A percentile compares a stretch with the other conserved stretches of the same genome.
phyloP scores from a whole-genome alignment of 1,140 invertebrate genomes.

The Drosophila sturtevanti region DNA sequence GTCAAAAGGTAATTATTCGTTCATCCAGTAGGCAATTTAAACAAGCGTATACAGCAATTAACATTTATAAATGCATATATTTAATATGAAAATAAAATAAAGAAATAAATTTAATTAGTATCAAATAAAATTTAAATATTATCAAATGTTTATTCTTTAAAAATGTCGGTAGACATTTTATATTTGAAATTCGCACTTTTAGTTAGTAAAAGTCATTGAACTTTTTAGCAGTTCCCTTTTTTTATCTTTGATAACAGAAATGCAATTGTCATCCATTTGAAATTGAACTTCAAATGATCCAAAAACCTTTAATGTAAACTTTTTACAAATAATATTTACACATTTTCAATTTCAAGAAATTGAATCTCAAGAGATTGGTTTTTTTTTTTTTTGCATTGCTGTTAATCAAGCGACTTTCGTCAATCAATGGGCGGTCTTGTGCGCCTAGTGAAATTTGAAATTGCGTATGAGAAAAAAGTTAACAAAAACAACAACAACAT shows the following conservation, averaged over 20 bases:
- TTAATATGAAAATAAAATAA: conserved; percentile 71
- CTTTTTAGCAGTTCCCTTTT: neutral
- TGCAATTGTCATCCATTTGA: neutral
- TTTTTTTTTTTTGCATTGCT: conserved; percentile 7
- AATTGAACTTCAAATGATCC: too few species aligned
- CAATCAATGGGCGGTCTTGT: conserved; percentile 26
- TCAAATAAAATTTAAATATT: conserved; percentile 26
- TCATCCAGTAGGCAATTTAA: conserved; percentile 35
- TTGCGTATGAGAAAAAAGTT: conserved; percentile 10
- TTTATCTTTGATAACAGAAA: conserved; percentile 1
- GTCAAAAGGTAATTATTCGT: neutral
- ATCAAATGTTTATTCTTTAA: conserved; percentile 22
- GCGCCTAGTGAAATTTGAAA: conserved; percentile 21
- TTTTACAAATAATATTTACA: too few species aligned
- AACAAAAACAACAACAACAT: conserved; percentile 73
- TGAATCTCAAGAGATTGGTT: neutral
- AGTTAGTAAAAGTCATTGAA: conserved; percentile 11
- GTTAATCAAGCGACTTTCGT: conserved; percentile 3
- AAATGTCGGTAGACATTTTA: conserved; percentile 82
- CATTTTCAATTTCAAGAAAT: too few species aligned
- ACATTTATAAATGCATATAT: conserved; percentile 56
- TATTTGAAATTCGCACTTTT: conserved; percentile 20
- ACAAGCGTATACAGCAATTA: conserved; percentile 53
- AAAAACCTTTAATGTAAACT: neutral
- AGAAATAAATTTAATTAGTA: conserved; percentile 56